These are phyloP conservation scores for Drosophila lacteicornis DNA, from an alignment of 1,140 invertebrate genomes.

Conservation along the genomic window DNA sequence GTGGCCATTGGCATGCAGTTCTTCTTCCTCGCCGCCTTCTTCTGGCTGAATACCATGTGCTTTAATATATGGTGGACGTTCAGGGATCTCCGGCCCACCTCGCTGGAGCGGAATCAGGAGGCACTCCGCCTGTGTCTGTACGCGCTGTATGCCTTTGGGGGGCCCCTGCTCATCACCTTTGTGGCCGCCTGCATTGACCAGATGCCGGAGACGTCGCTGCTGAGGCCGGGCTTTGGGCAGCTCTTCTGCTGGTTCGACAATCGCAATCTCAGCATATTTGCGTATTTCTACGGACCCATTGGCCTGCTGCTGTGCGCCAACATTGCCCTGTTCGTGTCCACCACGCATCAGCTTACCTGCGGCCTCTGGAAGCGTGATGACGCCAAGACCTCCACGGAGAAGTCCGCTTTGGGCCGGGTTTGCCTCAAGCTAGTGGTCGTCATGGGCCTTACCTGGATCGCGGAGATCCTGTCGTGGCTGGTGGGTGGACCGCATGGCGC, in stretches of 20 bases:
- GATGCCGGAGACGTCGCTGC: conserved; percentile 82
- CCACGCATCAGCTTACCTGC: conserved; percentile 93
- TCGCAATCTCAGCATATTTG: conserved; percentile 90
- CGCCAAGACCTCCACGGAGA: conserved; percentile 93
- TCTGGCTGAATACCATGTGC: conserved; percentile 98
- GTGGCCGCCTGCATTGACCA: conserved; percentile 89
- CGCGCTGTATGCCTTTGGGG: conserved; percentile 92
- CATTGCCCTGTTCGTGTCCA: conserved; percentile 91
- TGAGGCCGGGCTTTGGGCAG: conserved; percentile 91
- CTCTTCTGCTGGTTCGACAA: conserved; percentile 93
- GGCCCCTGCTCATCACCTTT: conserved; percentile 90
- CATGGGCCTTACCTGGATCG: conserved; percentile 94
- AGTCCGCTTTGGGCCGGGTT: conserved; percentile 90
- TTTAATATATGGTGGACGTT: conserved; percentile 98
- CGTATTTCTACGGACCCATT: conserved; percentile 93
- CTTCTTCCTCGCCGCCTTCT: conserved; percentile 96
- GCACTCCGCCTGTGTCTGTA: conserved; percentile 90
- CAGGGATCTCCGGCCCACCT: conserved; percentile 93
- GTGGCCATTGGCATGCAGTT: conserved; percentile 95
- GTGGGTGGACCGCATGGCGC: conserved; percentile 91
- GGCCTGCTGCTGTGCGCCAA: conserved; percentile 91
- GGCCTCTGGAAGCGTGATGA: conserved; percentile 94
- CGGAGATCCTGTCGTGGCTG: conserved; percentile 90
- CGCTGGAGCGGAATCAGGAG: conserved; percentile 93
- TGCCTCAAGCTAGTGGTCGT: conserved; percentile 94